Base-by-base conservation (phyloP, 2,888 invertebrate genomes). In the Heliconius ismenius region DNA sequence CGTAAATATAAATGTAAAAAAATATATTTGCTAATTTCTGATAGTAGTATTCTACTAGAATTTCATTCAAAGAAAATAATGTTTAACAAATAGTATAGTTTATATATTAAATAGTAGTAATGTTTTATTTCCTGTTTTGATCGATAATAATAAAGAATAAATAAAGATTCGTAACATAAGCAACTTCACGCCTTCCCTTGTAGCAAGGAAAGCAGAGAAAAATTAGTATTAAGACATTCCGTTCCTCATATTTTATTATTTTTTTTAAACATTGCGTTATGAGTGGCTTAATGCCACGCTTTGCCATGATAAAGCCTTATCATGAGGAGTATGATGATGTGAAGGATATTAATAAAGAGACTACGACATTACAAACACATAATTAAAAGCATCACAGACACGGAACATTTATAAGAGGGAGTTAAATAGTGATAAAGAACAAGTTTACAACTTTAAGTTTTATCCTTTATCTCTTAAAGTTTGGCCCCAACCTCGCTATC, bases 391-490 rank as follows among this genome's bases (percentile, higher is more conserved):
- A 62, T 73, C 39, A 28, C 28, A 54, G 15, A 75, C 69, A 15
- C 28, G 49, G 62, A 65, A 64, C 76, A 60, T 72, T 64, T 69
- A 26, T 26, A 28, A 69, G 13, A 69, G 49, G 36, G 54, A 76
- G 64, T 76, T 65, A 76, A 76, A 75, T 75, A 54, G 72, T 58
- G 72, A 76, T 76, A 76, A 72, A 72, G 76, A 76, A 76, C 72
- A 72, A 72, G 76, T 76, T 76, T 76, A 76, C 39, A 72, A 72
- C 65, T 54, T 36, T 26, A 76, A 72, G 72, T 76, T 72, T 76
- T 76, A 76, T 76, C 70, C 69, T 49, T 70, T 72, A 43, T 64
- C 62, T 72, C 72, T 32, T 28, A 39, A 63, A 63, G 69, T 64
- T 72, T 72, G 70, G 64, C 64, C 36, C 54, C 43, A 60, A 65